Evolutionary conservation across 2,113 vertebrate genomes (phyloP), one percentile per base, ranked within the genome.

Genomic region (Podarcis muralis): DNA sequence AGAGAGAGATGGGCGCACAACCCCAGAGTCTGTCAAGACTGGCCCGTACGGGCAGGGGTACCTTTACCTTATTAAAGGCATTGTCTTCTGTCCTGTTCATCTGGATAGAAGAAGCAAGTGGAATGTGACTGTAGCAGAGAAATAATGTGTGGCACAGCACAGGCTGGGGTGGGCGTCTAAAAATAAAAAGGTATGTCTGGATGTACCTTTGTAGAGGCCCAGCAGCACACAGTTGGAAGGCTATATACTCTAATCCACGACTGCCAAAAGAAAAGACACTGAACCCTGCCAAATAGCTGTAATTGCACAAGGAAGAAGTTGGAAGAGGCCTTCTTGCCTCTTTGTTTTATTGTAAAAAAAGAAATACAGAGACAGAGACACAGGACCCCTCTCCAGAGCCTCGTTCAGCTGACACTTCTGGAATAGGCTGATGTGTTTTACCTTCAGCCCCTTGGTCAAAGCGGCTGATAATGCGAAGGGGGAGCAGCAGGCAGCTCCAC

Each of bases 381-480:
- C 27, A 86, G 59, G 85, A 16, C 74, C 59, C 74, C 16, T 48
- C 85, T 78, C 59, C n/a, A 86, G 79, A 37, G 74, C 40, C 65
- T 88, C 8, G 2, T 68, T 84, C n/a, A 53, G 65, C 37, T 37
- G 74, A 83, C 6, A 77, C 37, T 83, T 82, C 87, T 84, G 81
- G 87, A 83, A 83, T 35, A 83, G 43, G 80, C 35, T 12, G 37
- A 48, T 68, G 12, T 11, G 22, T 78, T 53, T 53, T 53, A 72
- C 57, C 40, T 71, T 69, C 87, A 84, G 81, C 72, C 59, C 48
- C 81, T 88, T 84, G 87, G 81, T 88, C 81, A 69, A 94, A 95
- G 91, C 92, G 95, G 94, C 95, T 93, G 89, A 90, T 83, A 89
- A 90, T 88, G 77, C 79, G 9, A 53, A 3, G 0, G 8, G 87